A percentile compares a stretch with the other conserved stretches of the same genome.
These are phyloP conservation scores for Sclerodermus sp. DNA, from an alignment of 2,888 invertebrate genomes.

Conservation along the genomic window DNA sequence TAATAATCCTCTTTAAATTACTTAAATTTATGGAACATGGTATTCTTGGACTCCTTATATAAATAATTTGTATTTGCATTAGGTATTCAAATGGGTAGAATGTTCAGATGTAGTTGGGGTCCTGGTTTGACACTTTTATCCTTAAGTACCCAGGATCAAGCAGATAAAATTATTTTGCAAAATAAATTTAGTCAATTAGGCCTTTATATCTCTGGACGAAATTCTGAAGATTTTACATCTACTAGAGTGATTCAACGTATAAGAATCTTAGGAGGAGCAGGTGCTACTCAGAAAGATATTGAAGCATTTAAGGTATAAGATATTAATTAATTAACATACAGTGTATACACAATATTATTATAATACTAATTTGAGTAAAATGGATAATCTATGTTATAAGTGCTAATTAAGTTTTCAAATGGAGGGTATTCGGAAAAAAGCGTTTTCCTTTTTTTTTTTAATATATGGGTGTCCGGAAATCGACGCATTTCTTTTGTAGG, in stretches of 20 bases:
- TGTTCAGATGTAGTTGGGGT: conserved; percentile 77
- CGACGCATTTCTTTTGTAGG: no score
- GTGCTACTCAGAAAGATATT: conserved; percentile 37
- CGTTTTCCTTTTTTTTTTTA: no score
- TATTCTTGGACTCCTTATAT: no score
- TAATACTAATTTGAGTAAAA: no score
- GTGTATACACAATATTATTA: conserved; percentile 2
- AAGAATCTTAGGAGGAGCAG: conserved; percentile 46
- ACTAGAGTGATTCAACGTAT: conserved; percentile 52
- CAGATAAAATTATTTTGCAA: conserved; percentile 51
- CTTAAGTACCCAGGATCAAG: conserved; percentile 58
- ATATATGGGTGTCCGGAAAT: no score
- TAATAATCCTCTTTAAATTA: no score
- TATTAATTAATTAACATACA: conserved; percentile 2
- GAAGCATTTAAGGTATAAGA: conserved; percentile 41
- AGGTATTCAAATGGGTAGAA: conserved; percentile 60
- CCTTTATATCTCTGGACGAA: conserved; percentile 44
- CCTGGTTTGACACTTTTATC: conserved; percentile 65
- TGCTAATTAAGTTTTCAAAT: no score
- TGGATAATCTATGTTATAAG: no score
- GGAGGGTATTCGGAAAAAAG: no score
- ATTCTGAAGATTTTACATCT: conserved; percentile 44
- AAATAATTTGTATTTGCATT: background rate
- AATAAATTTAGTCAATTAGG: conserved; percentile 51
- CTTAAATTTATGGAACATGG: no score